Evolutionary conservation across 2,113 vertebrate species (phyloP).

Genomic region (Euleptes europaea): DNA sequence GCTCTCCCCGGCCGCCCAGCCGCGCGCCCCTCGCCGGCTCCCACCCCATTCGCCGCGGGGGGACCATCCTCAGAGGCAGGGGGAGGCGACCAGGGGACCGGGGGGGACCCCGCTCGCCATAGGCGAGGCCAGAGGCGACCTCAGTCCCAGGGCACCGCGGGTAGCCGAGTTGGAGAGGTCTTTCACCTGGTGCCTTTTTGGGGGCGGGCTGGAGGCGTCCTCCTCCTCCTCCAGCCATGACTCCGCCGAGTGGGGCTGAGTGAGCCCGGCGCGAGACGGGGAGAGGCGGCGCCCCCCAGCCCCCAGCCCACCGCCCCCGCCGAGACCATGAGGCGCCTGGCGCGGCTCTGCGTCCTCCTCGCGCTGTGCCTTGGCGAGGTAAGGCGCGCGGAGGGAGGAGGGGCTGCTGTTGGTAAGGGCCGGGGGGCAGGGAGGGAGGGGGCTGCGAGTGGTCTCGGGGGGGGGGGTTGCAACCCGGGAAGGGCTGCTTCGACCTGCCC

Average conservation of each 20-base stretch:
- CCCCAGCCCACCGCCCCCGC: background rate
- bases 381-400: constrained; percentile 14
- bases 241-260: constrained; percentile 57
- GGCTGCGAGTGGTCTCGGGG: too few species aligned
- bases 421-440: too few species aligned
- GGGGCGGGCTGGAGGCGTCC: constrained; percentile 54
- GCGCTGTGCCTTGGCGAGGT: constrained; percentile 55
- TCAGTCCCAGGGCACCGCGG: too few species aligned
- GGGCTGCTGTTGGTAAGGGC: background rate
- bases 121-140: too few species aligned
- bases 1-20: background rate
- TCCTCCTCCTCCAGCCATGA: constrained; percentile 71
- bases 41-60: background rate
- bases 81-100: too few species aligned
- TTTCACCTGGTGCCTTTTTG: constrained; percentile 22
- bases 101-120: too few species aligned
- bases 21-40: background rate
- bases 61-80: too few species aligned
- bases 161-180: too few species aligned
- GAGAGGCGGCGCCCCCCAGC: constrained; percentile 25
- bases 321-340: constrained; percentile 57
- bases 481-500: background rate
- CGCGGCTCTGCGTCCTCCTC: constrained; percentile 36
- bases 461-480: background rate
- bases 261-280: constrained; percentile 46